Evolutionary conservation across 2,797 vertebrate genomes (phyloP).

Genomic region (Mormyrops attenuatus): DNA sequence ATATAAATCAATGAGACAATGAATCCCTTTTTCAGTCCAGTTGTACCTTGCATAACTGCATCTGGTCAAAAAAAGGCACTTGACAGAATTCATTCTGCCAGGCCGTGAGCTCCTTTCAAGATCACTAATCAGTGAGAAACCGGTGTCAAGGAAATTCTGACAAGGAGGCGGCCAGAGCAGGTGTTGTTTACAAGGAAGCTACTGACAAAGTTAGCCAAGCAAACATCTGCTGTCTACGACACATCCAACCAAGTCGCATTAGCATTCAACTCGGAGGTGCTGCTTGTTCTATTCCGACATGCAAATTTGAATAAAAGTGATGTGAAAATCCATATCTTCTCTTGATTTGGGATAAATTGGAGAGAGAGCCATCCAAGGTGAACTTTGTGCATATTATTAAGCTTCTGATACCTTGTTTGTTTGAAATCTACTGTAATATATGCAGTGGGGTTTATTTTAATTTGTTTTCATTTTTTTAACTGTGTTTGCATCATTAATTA

Average conservation of each 20-base stretch:
- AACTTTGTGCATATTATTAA: neutral
- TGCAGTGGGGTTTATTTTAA: neutral
- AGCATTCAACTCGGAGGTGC: conserved; percentile 18
- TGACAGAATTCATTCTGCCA: neutral
- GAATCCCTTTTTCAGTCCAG: neutral
- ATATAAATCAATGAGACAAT: neutral
- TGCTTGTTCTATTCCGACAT: conserved; percentile 5
- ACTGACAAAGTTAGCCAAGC: conserved; percentile 31
- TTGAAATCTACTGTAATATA: conserved; percentile 14
- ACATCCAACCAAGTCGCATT: conserved; percentile 17
- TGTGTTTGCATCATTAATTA: neutral
- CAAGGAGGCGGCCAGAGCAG: conserved; percentile 31
- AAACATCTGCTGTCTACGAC: conserved; percentile 37
- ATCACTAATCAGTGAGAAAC: neutral
- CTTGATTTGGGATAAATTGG: neutral
- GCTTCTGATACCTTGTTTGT: neutral
- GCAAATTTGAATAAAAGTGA: conserved; percentile 14
- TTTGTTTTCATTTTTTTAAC: neutral
- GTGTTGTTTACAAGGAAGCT: conserved; percentile 40
- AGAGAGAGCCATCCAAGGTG: conserved; percentile 12
- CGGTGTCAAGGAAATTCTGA: conserved; percentile 21
- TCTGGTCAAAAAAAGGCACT: neutral
- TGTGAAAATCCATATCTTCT: neutral
- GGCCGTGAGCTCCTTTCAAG: neutral
- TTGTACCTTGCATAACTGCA: neutral